Conservation (phyloP, 1,140 invertebrate species). For the Diabrotica undecimpunctata region DNA sequence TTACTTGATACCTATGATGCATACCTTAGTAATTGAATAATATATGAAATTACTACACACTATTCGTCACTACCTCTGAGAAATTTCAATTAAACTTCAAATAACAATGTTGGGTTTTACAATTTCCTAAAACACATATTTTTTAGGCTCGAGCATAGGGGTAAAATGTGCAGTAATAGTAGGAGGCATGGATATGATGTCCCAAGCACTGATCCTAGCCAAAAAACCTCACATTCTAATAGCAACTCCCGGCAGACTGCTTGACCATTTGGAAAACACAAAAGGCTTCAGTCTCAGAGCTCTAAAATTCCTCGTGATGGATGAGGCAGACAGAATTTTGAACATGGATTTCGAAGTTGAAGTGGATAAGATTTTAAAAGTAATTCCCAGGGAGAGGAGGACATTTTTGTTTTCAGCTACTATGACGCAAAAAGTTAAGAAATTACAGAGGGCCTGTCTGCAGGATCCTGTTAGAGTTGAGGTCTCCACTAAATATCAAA, state of each 20-base stretch:
- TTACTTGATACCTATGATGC: neutral
- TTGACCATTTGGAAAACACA: conserved; percentile 90
- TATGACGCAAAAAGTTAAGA: conserved; percentile 98
- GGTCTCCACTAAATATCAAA: conserved; percentile 96
- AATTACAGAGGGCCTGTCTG: conserved; percentile 91
- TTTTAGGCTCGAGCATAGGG: conserved; percentile 70
- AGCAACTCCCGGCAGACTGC: conserved; percentile 83
- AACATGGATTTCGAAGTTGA: conserved; percentile 97
- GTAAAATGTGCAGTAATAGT: conserved; percentile 95
- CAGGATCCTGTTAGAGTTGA: conserved; percentile 92
- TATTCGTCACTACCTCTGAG: neutral
- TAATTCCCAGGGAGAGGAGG: conserved; percentile 81
- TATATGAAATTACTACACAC: neutral
- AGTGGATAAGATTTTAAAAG: conserved; percentile 92
- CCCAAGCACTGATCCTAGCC: conserved; percentile 82
- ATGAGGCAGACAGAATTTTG: conserved; percentile 92
- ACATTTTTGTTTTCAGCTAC: conserved; percentile 95
- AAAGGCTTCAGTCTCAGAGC: conserved; percentile 87
- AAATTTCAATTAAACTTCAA: neutral
- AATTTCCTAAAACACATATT: neutral
- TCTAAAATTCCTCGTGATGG: conserved; percentile 91
- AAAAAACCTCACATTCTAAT: conserved; percentile 96
- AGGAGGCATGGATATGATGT: conserved; percentile 97
- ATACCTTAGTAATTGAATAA: neutral
- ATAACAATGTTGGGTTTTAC: neutral